Base-by-base conservation (phyloP, 2,113 vertebrate genomes). In the Rhodinocichla rosea region DNA sequence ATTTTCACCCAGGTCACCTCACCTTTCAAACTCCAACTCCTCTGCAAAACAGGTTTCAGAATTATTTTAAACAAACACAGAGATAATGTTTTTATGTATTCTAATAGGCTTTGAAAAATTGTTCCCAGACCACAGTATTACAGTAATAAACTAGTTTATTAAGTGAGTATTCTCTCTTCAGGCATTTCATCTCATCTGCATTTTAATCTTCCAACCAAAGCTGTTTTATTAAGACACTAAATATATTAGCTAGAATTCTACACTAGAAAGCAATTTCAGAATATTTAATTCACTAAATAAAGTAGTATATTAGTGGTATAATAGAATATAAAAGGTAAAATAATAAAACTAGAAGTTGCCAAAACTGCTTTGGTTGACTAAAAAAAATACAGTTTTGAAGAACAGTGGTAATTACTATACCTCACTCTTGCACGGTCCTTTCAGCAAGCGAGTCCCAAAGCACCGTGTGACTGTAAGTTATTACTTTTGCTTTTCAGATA, bases 201-300 rank as follows among this genome's bases (percentile, higher is more conserved):
- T 95, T 95, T 94, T 93, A 92, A 92, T 88, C 79, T 95, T 95
- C 71, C 30, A 60, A 87, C 18, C 39, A 69, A 62, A 62, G 50
- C 60, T 86, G 6, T 83, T 91, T 49, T 82, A 79, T 96, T 92
- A 91, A 33, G 13, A 71, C 6, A 60, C 30, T n/a, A 87, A 89
- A 94, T 81, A 56, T 23, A 68, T 85, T 91, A 79, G 21, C n/a
- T 49, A 77, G 30, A 83, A 68, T 74, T 94, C 35, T 77, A n/a
- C 37, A 53, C 35, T 85, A 67, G 56, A 89, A 94, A 40, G 67
- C 69, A 79, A 74, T 53, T n/a, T 50, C 74, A 83, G 53, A 76
- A 74, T 89, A 91, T 79, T 87, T 87, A 67, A 76, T 65, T 71
- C 37, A 63, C 42, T 86, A 82, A 74, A 55, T 90, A 94, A 76